phyloP scores from a whole-genome alignment of 2,113 vertebrate genomes.

The Callipepla squamata region DNA sequence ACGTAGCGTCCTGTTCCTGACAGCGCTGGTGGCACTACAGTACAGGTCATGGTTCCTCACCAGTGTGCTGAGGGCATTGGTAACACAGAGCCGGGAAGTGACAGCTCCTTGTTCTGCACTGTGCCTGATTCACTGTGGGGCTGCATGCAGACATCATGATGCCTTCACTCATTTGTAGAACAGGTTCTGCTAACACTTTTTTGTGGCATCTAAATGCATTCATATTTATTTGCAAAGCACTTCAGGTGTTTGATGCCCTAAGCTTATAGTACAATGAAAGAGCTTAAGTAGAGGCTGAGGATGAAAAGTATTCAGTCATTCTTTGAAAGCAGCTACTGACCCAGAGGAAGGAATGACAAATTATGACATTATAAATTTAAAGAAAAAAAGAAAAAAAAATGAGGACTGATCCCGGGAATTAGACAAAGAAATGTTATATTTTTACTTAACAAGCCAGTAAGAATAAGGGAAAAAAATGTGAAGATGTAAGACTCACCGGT shows the following conservation, averaged over 20 bases:
- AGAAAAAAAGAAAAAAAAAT: neutral
- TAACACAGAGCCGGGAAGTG: neutral
- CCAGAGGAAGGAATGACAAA: neutral
- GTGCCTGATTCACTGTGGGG: accelerated
- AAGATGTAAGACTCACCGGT: neutral
- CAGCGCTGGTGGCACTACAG: neutral
- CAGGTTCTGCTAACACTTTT: neutral
- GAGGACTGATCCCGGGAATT: neutral
- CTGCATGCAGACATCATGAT: neutral
- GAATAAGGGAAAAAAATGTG: neutral
- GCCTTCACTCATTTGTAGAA: neutral
- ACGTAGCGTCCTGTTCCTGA: neutral
- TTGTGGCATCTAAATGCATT: neutral
- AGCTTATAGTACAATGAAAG: neutral
- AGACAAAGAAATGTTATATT: neutral
- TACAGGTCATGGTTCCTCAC: neutral
- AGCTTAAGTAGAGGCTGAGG: neutral
- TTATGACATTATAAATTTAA: neutral
- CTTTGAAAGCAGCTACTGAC: neutral
- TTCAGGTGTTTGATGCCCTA: neutral
- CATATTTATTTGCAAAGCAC: neutral
- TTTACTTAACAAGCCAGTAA: neutral
- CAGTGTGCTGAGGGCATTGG: neutral
- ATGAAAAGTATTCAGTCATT: neutral
- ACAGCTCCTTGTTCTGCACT: accelerated